Conservation (phyloP, 2,888 invertebrate species). For the Cantharis lateralis region DNA sequence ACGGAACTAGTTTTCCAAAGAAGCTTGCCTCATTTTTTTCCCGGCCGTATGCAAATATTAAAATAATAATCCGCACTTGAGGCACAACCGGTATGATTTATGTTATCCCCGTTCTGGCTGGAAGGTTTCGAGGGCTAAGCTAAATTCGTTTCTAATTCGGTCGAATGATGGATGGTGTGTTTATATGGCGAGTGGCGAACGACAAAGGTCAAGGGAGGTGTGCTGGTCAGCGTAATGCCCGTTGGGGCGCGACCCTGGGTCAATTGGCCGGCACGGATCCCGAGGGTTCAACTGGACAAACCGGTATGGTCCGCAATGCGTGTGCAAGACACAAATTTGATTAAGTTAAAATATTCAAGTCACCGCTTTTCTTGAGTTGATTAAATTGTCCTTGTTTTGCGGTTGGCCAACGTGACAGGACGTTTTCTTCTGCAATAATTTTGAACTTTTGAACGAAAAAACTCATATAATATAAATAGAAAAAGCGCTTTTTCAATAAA, state of each 20-base stretch:
- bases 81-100: constrained; percentile 32
- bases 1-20: background rate
- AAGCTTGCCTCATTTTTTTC: background rate
- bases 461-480: background rate
- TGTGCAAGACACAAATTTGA: constrained; percentile 40
- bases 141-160: constrained; percentile 52
- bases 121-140: constrained; percentile 38
- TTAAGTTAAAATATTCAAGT: constrained; percentile 43
- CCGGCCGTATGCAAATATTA: constrained; percentile 23
- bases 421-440: no score
- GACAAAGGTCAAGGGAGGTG: constrained; percentile 58
- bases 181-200: constrained; percentile 56
- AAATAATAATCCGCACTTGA: constrained; percentile 23
- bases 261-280: constrained; percentile 54
- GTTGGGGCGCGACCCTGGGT: constrained; percentile 54
- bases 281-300: constrained; percentile 36
- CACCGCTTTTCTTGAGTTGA: constrained; percentile 32
- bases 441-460: no score
- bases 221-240: constrained; percentile 55
- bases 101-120: constrained; percentile 37
- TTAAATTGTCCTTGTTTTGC: constrained; percentile 18
- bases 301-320: constrained; percentile 37
- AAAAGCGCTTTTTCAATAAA: background rate
- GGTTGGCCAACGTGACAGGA: background rate
- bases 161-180: constrained; percentile 55